Conservation (phyloP, 2,888 invertebrate species). For the Macrosoma leucophasiata region DNA sequence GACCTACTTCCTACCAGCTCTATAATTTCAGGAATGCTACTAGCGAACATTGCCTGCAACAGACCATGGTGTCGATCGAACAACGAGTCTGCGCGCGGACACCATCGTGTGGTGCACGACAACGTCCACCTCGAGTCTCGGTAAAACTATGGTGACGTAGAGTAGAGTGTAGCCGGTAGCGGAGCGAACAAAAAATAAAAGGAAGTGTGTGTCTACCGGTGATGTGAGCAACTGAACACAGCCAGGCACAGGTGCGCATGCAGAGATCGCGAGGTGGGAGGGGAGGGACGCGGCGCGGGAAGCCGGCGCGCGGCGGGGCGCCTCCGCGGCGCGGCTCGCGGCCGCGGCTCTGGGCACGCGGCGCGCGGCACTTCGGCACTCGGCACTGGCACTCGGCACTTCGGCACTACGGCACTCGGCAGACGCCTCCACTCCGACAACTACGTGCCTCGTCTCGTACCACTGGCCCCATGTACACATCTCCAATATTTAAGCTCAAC, state of each 20-base stretch:
- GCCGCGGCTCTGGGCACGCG: too few species aligned
- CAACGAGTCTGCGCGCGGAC: constrained; percentile 56
- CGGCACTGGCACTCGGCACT: too few species aligned
- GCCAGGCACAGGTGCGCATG: constrained; percentile 74
- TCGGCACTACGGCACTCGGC: constrained; percentile 21
- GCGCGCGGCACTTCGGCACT: too few species aligned
- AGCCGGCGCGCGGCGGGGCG: constrained; percentile 35
- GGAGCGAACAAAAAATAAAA: constrained; percentile 68
- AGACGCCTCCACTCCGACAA: constrained; percentile 35
- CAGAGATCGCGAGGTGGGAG: constrained; percentile 69
- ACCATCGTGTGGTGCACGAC: constrained; percentile 74
- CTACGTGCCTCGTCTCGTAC: constrained; percentile 45
- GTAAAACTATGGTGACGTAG: constrained; percentile 64
- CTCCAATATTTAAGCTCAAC: constrained; percentile 51
- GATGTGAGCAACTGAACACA: constrained; percentile 76
- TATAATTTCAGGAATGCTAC: constrained; percentile 99
- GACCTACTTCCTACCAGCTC: constrained; percentile 99
- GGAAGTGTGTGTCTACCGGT: constrained; percentile 70
- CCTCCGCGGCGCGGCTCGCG: too few species aligned
- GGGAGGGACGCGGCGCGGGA: constrained; percentile 60
- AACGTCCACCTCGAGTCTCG: constrained; percentile 68
- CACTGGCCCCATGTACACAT: constrained; percentile 44
- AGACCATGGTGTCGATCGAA: constrained; percentile 76
- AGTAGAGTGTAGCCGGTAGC: constrained; percentile 68
- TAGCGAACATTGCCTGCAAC: constrained; percentile 99